These are phyloP conservation scores for Atta colombica DNA, from an alignment of 1,140 invertebrate genomes.

Conservation along the genomic window DNA sequence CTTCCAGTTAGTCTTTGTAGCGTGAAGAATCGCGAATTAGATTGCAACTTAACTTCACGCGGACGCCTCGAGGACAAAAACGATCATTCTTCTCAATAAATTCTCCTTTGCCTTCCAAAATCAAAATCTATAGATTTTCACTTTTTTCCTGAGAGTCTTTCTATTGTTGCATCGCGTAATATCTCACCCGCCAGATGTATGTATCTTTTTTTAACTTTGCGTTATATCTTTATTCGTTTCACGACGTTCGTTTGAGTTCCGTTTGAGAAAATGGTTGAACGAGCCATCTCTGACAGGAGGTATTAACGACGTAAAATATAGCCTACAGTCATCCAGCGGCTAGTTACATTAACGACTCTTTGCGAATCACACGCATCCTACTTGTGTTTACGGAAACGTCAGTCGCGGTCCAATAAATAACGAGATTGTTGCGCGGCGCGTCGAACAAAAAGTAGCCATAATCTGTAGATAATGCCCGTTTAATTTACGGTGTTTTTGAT, in stretches of 20 bases:
- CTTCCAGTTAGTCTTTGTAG: constrained; percentile 33
- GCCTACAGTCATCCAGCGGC: not conserved
- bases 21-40: constrained; percentile 77
- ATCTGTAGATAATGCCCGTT: constrained; percentile 23
- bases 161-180: not conserved
- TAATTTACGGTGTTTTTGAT: constrained; percentile 55
- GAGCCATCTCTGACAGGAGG: not conserved
- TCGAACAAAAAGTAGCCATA: constrained; percentile 7
- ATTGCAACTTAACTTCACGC: constrained; percentile 54
- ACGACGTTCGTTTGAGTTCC: not conserved
- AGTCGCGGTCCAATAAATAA: constrained; percentile 33
- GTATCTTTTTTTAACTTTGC: not conserved
- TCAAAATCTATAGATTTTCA: constrained; percentile 2
- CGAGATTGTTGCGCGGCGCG: constrained; percentile 4
- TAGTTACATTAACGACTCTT: constrained; percentile 28
- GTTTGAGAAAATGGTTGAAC: not conserved
- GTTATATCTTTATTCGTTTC: constrained; percentile 38
- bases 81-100: constrained; percentile 60
- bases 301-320: constrained; percentile 28
- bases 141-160: not conserved
- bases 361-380: constrained; percentile 3
- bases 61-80: constrained; percentile 45
- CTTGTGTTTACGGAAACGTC: constrained; percentile 39
- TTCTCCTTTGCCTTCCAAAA: constrained; percentile 9
- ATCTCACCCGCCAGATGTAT: not conserved